A percentile compares a stretch with the other conserved stretches of the same genome.
These are phyloP conservation scores for Microcebus murinus DNA, from an alignment of 2,113 vertebrate species.

Conservation along the genomic window DNA sequence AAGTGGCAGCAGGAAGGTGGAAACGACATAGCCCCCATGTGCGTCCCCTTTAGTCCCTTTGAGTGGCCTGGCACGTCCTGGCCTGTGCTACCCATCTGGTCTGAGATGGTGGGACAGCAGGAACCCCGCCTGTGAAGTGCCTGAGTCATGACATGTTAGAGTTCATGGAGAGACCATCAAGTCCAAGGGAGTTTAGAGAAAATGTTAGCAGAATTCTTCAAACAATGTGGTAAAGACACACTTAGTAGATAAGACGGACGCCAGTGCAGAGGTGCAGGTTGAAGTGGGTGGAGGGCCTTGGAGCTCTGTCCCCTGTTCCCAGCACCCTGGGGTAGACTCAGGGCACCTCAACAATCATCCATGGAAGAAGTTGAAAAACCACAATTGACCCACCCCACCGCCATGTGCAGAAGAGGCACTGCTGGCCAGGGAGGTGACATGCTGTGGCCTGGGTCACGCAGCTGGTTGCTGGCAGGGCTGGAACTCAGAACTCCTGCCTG, in stretches of 20 bases:
- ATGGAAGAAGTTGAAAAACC: neutral
- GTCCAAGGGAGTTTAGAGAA: neutral
- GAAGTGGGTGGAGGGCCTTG: neutral
- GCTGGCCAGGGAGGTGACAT: neutral
- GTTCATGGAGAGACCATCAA: neutral
- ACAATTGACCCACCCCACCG: neutral
- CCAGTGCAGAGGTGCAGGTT: fast-evolving
- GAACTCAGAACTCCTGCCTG: neutral
- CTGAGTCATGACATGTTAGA: neutral
- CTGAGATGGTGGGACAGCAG: neutral
- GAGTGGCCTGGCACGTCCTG: neutral
- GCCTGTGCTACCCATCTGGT: neutral
- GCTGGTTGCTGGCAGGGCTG: neutral
- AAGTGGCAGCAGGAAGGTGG: neutral
- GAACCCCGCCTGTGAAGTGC: neutral
- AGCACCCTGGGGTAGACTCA: neutral
- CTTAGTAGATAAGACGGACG: neutral
- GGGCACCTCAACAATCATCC: neutral
- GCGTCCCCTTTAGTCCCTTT: neutral
- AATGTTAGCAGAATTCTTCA: neutral
- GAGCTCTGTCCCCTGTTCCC: neutral
- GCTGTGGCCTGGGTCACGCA: fast-evolving
- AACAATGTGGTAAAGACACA: neutral
- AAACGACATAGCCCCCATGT: neutral
- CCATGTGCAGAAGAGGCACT: neutral